Evolutionary conservation across 1,140 invertebrate species (phyloP).

Genomic region (Mamestra configurata): DNA sequence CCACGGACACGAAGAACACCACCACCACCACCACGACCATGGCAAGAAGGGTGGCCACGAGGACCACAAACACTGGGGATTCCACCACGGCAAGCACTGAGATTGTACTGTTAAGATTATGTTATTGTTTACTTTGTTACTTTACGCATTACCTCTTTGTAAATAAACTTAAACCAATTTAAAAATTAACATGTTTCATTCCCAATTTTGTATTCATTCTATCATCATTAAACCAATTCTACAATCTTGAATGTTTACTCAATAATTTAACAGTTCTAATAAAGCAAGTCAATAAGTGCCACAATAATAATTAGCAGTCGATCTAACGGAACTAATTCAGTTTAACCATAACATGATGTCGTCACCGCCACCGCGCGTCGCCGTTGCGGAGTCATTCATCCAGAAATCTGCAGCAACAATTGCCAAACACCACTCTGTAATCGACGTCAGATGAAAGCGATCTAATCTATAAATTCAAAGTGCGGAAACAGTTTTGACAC

Average conservation of each 20-base stretch:
- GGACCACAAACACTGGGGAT: conserved; percentile 91
- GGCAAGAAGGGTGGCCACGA: conserved; percentile 91
- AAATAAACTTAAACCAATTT: conserved; percentile 72
- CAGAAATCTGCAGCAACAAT: conserved; percentile 84
- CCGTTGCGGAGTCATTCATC: conserved; percentile 75
- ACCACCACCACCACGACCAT: conserved; percentile 90
- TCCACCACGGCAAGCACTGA: conserved; percentile 86
- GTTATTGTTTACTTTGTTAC: conserved; percentile 71
- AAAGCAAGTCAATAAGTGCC: conserved; percentile 60
- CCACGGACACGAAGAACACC: conserved; percentile 90
- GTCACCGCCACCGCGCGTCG: conserved; percentile 61
- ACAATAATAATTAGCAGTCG: conserved; percentile 46
- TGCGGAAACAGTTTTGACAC: conserved; percentile 76
- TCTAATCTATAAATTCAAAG: conserved; percentile 85
- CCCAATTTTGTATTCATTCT: neutral
- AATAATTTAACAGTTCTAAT: neutral
- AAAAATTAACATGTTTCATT: conserved; percentile 33
- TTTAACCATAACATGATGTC: conserved; percentile 77
- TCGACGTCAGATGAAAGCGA: conserved; percentile 79
- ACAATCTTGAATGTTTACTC: neutral
- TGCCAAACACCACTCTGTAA: conserved; percentile 83
- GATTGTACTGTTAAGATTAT: conserved; percentile 63
- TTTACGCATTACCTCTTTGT: conserved; percentile 68
- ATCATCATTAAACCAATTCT: neutral
- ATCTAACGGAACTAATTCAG: conserved; percentile 78